Percentiles rank a stretch among this genome's conserved stretches.
phyloP scores from a whole-genome alignment of 2,113 vertebrate species.

The Neolamprologus ventralis region DNA sequence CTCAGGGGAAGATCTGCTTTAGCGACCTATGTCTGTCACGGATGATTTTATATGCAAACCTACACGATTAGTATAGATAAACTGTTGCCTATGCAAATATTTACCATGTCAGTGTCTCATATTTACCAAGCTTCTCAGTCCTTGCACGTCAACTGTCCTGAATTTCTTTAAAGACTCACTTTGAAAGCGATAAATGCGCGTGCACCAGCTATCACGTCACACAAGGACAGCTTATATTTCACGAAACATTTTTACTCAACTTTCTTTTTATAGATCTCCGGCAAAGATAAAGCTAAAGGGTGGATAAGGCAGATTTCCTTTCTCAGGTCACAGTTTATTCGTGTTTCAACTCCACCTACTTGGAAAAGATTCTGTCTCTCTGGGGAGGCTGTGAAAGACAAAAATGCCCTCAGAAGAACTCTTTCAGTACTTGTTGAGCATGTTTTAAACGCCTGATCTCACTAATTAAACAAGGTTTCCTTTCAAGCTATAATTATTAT shows the following conservation, averaged over 20 bases:
- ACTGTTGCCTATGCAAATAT: background rate
- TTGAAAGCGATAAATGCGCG: background rate
- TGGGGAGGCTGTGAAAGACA: background rate
- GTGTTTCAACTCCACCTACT: background rate
- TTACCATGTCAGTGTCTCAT: background rate
- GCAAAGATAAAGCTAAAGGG: background rate
- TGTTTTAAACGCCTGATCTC: background rate
- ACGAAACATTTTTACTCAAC: background rate
- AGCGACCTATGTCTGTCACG: background rate
- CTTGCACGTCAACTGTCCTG: background rate
- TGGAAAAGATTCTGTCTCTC: background rate
- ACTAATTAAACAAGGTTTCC: background rate
- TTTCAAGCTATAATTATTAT: background rate
- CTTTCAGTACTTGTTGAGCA: background rate
- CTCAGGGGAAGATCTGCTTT: background rate
- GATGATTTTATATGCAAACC: background rate
- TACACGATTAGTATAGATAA: background rate
- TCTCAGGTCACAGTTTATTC: constrained; percentile 16
- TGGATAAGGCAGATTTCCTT: constrained; percentile 5
- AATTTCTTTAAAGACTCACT: background rate
- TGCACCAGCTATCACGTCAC: background rate
- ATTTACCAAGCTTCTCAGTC: background rate
- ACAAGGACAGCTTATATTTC: background rate
- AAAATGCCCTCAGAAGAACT: background rate
- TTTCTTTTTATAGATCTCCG: background rate